Evolutionary conservation across 53 echinoderm and acorn worm species (phyloP).

Genomic region (Paracentrotus lividus): DNA sequence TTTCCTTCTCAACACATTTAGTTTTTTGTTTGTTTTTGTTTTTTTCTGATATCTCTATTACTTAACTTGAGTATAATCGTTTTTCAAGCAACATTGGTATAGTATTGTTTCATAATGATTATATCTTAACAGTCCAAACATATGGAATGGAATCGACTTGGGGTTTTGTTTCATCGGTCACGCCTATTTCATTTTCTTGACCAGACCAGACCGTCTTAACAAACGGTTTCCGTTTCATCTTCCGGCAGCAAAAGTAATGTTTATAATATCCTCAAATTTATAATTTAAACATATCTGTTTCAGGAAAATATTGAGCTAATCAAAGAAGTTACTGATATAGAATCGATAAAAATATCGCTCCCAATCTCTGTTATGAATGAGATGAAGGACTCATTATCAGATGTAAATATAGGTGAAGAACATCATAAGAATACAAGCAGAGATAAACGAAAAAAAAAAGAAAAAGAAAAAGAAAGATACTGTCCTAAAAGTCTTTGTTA

Average conservation of each 20-base stretch:
- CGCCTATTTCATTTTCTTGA: slow-evolving; percentile 77
- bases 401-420: too few species aligned
- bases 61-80: too few species aligned
- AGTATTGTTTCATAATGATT: too few species aligned
- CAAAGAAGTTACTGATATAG: neutral
- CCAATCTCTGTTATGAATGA: too few species aligned
- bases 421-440: too few species aligned
- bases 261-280: neutral
- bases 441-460: too few species aligned
- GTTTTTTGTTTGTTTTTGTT: too few species aligned
- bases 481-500: neutral
- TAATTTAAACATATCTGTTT: neutral
- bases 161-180: slow-evolving; percentile 75
- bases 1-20: too few species aligned
- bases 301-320: neutral
- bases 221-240: slow-evolving; percentile 85
- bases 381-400: too few species aligned
- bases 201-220: slow-evolving; percentile 78
- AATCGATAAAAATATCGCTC: neutral
- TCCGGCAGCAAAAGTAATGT: slow-evolving; percentile 79
- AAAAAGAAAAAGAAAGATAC: too few species aligned
- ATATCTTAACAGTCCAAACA: slow-evolving; percentile 77
- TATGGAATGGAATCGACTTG: slow-evolving; percentile 78
- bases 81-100: too few species aligned
- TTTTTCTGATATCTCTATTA: too few species aligned